Percentiles rank a stretch among this genome's conserved stretches.
Evolutionary conservation across 92 coral and sea anemone species (phyloP).

Genomic region (Porites rus): DNA sequence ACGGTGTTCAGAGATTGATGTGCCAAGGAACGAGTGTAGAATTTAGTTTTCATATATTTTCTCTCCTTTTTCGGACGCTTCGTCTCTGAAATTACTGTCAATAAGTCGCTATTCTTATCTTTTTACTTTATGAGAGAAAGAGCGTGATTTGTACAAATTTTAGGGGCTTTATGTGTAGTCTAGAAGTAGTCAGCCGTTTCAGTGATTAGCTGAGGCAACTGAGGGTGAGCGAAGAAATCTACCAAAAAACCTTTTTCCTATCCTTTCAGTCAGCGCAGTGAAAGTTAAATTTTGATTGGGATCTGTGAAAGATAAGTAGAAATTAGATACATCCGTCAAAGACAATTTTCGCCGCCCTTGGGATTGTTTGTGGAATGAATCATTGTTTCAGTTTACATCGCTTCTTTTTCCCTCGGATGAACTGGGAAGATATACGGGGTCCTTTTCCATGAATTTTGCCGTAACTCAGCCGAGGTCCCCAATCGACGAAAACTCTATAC

Average conservation of each 20-base stretch:
- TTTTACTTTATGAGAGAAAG: slow-evolving; percentile 36
- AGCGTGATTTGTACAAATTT: slow-evolving; percentile 40
- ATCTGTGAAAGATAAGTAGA: neutral
- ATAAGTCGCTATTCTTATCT: slow-evolving; percentile 12
- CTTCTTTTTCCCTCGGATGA: neutral
- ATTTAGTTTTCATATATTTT: neutral
- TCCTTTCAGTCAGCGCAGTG: neutral
- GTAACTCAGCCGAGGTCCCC: neutral
- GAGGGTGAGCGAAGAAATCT: slow-evolving; percentile 1
- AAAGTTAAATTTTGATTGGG: neutral
- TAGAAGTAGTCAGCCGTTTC: neutral
- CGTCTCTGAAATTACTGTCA: neutral
- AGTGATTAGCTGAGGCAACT: neutral
- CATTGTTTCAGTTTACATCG: neutral
- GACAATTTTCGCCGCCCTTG: neutral
- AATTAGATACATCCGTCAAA: neutral
- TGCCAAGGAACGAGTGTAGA: neutral
- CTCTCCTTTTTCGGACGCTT: neutral
- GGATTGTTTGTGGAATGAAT: too few relatives aligned
- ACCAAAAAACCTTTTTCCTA: neutral
- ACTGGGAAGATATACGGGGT: neutral
- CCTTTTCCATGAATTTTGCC: neutral
- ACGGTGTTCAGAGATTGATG: neutral
- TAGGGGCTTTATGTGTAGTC: neutral
- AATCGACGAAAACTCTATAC: too few relatives aligned